Evolutionary conservation across 2,113 vertebrate genomes (phyloP).

Genomic region (Microtus montanus): DNA sequence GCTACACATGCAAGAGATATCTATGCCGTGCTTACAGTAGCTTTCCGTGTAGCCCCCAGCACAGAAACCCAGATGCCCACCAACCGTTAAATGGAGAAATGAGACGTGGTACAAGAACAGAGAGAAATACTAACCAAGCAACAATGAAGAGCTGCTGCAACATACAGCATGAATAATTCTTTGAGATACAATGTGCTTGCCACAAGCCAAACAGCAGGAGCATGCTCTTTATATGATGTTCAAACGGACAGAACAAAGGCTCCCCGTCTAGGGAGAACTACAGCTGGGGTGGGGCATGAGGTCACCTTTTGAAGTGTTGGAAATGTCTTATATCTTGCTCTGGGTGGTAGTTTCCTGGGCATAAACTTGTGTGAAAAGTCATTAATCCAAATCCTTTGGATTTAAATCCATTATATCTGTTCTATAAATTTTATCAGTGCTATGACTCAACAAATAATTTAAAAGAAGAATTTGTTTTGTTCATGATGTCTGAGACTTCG

Average conservation of each 20-base stretch:
- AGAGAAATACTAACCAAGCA: background rate
- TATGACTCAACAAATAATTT: background rate
- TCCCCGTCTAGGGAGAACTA: background rate
- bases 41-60: background rate
- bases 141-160: background rate
- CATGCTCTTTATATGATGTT: background rate
- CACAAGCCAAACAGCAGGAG: background rate
- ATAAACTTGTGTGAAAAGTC: background rate
- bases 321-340: background rate
- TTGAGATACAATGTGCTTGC: background rate
- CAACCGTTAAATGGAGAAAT: background rate
- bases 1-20: background rate
- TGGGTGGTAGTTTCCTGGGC: conserved; percentile 2
- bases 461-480: background rate
- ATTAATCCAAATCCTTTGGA: conserved; percentile 9
- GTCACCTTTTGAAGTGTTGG: background rate
- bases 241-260: background rate
- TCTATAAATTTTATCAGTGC: background rate
- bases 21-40: background rate
- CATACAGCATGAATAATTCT: background rate
- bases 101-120: background rate
- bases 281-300: background rate
- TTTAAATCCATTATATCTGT: no score
- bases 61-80: conserved; percentile 1
- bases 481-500: background rate